phyloP scores from a whole-genome alignment of 2,113 vertebrate species.

The Danio rerio region DNA sequence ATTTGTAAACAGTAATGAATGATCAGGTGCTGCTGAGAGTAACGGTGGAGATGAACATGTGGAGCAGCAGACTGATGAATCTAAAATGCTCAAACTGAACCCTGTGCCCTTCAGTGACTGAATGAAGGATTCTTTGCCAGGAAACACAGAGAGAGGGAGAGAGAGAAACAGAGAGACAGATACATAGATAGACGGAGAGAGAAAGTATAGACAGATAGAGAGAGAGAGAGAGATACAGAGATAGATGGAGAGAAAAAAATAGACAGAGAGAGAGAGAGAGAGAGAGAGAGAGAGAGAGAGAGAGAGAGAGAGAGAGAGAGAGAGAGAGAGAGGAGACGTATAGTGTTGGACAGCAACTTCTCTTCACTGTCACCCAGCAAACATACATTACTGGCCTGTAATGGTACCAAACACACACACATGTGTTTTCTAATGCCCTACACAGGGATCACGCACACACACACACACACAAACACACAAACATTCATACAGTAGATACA shows the following conservation, averaged over 20 bases:
- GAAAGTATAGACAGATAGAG: not conserved
- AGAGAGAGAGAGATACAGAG: not conserved
- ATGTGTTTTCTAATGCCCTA: no score
- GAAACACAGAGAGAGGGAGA: not conserved
- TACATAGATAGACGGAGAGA: not conserved
- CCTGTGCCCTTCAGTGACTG: constrained; percentile 25
- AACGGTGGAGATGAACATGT: not conserved
- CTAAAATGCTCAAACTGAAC: constrained; percentile 7
- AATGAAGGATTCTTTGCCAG: not conserved
- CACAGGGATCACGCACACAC: not conserved
- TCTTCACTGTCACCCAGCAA: constrained; percentile 20
- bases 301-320: not conserved
- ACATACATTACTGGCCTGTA: constrained; percentile 43
- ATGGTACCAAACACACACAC: not conserved
- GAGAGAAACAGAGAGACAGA: not conserved
- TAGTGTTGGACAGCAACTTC: constrained; percentile 10
- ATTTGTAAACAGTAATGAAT: not conserved
- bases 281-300: not conserved
- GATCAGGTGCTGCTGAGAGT: not conserved
- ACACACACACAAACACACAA: constrained; percentile 3
- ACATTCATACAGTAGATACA: no score
- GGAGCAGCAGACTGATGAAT: constrained; percentile 9
- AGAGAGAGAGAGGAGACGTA: not conserved
- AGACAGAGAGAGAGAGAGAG: not conserved
- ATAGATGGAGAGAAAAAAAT: not conserved